phyloP scores from a whole-genome alignment of 2,888 invertebrate genomes.

The Dicycla oo region DNA sequence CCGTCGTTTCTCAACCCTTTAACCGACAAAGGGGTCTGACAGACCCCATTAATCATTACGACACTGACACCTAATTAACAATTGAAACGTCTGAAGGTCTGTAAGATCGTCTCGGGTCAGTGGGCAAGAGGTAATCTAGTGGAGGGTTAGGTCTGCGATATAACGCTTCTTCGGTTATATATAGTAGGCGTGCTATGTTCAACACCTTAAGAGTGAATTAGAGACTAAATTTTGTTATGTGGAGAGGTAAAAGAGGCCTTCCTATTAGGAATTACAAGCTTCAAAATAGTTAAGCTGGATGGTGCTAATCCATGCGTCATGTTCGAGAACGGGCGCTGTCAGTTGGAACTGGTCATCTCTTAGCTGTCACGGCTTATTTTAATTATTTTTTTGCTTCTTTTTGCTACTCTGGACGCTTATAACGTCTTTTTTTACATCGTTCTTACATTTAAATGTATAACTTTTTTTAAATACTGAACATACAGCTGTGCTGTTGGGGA shows the following conservation, averaged over 20 bases:
- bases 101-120: conserved; percentile 64
- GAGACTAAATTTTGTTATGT: conserved; percentile 3
- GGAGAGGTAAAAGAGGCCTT: background rate
- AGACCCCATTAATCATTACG: conserved; percentile 71
- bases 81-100: conserved; percentile 70
- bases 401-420: too few species aligned
- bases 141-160: conserved; percentile 42
- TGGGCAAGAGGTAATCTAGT: conserved; percentile 66
- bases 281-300: too few species aligned
- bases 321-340: too few species aligned
- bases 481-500: too few species aligned
- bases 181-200: conserved; percentile 31
- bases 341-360: too few species aligned
- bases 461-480: too few species aligned
- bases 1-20: conserved; percentile 69
- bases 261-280: too few species aligned
- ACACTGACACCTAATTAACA: conserved; percentile 73
- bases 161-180: conserved; percentile 46
- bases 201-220: conserved; percentile 8
- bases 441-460: too few species aligned
- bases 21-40: conserved; percentile 70
- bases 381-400: too few species aligned
- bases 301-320: too few species aligned
- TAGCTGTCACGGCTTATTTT: too few species aligned
- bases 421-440: too few species aligned